phyloP scores from a whole-genome alignment of 2,113 vertebrate genomes.

The Morone chrysops region DNA sequence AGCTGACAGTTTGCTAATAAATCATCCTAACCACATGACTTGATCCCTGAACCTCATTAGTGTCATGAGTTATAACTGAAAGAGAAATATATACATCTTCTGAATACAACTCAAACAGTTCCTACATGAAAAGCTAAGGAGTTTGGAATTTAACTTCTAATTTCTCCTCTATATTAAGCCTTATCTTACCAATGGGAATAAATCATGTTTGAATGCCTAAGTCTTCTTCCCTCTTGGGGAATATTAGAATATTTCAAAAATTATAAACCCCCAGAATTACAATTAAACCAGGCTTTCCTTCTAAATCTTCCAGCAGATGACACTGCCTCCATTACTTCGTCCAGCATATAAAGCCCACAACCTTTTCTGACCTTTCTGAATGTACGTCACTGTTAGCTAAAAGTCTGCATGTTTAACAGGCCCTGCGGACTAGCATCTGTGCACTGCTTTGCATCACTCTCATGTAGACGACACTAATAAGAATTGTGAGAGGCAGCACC shows the following conservation, averaged over 20 bases:
- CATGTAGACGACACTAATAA: constrained; percentile 20
- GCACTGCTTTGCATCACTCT: constrained; percentile 47
- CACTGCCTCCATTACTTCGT: constrained; percentile 27
- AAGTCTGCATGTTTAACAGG: constrained; percentile 66
- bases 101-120: not conserved
- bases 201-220: not conserved
- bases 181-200: not conserved
- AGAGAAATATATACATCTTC: not conserved
- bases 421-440: constrained; percentile 76
- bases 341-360: constrained; percentile 41
- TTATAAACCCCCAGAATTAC: not conserved
- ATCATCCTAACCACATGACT: not conserved
- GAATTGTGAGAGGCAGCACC: constrained; percentile 41
- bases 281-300: constrained; percentile 3
- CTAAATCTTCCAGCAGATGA: constrained; percentile 24
- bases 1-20: constrained; percentile 29
- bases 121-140: not conserved
- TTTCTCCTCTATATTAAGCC: not conserved
- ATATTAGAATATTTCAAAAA: not conserved
- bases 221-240: not conserved
- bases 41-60: constrained; percentile 14
- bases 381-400: constrained; percentile 47
- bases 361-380: constrained; percentile 80
- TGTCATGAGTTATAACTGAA: constrained; percentile 24
- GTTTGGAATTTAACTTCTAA: not conserved